Conservation (phyloP, 2,888 invertebrate species). For the Meiosimyza platycephala region DNA sequence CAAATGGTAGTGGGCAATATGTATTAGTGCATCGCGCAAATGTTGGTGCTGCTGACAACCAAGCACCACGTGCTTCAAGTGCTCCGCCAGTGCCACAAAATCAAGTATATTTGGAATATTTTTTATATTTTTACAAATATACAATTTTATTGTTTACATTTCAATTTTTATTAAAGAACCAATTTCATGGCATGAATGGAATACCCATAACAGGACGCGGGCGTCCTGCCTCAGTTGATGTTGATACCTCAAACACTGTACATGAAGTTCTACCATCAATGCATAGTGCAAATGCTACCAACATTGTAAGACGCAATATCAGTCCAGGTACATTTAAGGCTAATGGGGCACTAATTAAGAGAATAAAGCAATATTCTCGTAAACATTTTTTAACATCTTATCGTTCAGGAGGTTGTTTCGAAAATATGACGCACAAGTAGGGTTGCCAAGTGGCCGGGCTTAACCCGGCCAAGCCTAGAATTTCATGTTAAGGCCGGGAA, state of each 20-base stretch:
- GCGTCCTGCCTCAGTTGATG: conserved; percentile 76
- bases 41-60: conserved; percentile 71
- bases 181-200: conserved; percentile 65
- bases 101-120: conserved; percentile 56
- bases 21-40: conserved; percentile 83
- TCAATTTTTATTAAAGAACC: conserved; percentile 52
- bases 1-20: conserved; percentile 76
- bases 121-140: conserved; percentile 12
- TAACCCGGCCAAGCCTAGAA: no score
- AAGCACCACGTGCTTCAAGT: conserved; percentile 85
- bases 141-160: conserved; percentile 37
- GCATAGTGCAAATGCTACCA: conserved; percentile 48
- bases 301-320: conserved; percentile 66
- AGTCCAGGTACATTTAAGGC: conserved; percentile 61
- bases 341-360: no score
- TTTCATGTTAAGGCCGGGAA: no score
- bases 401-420: no score
- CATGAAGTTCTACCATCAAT: conserved; percentile 55
- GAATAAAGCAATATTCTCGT: no score
- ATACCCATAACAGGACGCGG: conserved; percentile 70
- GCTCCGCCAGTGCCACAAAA: conserved; percentile 81
- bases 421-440: no score
- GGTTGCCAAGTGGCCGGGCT: no score
- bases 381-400: no score
- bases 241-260: conserved; percentile 64